Conservation (phyloP, 2,888 invertebrate species). For the Archips crataeganus region DNA sequence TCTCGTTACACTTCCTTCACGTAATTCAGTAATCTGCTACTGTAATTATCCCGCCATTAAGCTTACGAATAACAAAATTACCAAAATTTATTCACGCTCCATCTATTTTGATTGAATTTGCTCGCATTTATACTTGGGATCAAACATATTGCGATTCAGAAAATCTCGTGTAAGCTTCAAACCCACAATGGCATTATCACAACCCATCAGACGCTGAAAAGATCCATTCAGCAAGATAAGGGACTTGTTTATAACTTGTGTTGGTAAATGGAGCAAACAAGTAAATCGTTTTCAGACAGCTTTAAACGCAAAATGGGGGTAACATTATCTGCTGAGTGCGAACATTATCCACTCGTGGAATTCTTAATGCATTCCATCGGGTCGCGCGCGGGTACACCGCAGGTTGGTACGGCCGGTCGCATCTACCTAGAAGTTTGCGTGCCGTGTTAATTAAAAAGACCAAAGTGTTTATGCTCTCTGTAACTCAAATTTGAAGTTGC, state of each 20-base stretch:
- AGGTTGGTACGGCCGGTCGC: neutral
- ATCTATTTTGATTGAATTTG: slow-evolving; percentile 12
- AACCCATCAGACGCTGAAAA: slow-evolving; percentile 18
- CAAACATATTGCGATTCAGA: slow-evolving; percentile 33
- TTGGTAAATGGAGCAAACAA: slow-evolving; percentile 49
- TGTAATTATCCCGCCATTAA: slow-evolving; percentile 24
- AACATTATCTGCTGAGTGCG: slow-evolving; percentile 54
- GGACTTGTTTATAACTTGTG: slow-evolving; percentile 46
- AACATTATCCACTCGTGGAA: slow-evolving; percentile 55
- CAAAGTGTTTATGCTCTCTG: slow-evolving; percentile 7
- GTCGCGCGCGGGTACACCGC: slow-evolving; percentile 19
- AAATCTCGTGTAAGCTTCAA: slow-evolving; percentile 17
- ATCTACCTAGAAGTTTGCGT: slow-evolving; percentile 8
- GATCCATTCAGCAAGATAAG: slow-evolving; percentile 33
- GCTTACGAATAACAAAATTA: slow-evolving; percentile 16
- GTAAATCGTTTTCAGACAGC: slow-evolving; percentile 43
- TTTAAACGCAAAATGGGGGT: slow-evolving; percentile 40
- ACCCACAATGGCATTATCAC: slow-evolving; percentile 35
- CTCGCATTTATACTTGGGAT: slow-evolving; percentile 18
- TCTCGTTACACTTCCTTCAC: slow-evolving; percentile 10
- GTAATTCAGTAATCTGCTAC: slow-evolving; percentile 3
- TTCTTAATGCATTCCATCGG: slow-evolving; percentile 48
- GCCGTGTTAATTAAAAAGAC: slow-evolving; percentile 22
- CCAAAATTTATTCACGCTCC: slow-evolving; percentile 8
- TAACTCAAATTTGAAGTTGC: slow-evolving; percentile 18